phyloP scores from a whole-genome alignment of 2,888 invertebrate genomes.

The Carpatolechia fugitivella region DNA sequence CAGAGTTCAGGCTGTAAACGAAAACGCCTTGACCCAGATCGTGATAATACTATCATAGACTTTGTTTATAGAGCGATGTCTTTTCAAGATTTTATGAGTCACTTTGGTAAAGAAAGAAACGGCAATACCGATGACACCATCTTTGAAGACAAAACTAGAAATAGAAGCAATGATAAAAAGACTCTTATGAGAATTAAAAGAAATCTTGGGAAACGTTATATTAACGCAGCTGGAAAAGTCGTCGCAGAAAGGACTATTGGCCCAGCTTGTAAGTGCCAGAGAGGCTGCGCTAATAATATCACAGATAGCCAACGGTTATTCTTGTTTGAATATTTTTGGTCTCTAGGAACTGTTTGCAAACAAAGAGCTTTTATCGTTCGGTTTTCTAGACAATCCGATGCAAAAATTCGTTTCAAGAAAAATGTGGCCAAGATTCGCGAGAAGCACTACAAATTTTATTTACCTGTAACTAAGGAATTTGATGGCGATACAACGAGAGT shows the following conservation, averaged over 20 bases:
- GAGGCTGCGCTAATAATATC: not conserved
- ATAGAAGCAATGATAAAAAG: not conserved
- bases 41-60: slow-evolving; percentile 4
- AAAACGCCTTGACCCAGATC: not conserved
- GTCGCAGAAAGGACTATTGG: not conserved
- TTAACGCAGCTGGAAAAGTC: not conserved
- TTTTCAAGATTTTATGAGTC: slow-evolving; percentile 1
- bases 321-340: slow-evolving; percentile 8
- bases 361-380: not conserved
- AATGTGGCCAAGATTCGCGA: not conserved
- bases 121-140: not conserved
- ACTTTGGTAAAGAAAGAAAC: not conserved
- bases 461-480: not conserved
- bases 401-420: not conserved
- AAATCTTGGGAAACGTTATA: not conserved
- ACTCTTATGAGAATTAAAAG: not conserved
- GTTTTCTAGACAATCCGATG: not conserved
- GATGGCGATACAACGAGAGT: not conserved
- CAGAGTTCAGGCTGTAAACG: not conserved
- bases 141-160: not conserved
- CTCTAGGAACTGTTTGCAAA: not conserved
- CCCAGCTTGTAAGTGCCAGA: not conserved
- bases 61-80: slow-evolving; percentile 7
- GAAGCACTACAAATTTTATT: not conserved
- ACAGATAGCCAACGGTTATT: not conserved